Evolutionary conservation across 2,888 invertebrate species (phyloP), one percentile per base, ranked within the genome.

Genomic region (Unio delphinus): DNA sequence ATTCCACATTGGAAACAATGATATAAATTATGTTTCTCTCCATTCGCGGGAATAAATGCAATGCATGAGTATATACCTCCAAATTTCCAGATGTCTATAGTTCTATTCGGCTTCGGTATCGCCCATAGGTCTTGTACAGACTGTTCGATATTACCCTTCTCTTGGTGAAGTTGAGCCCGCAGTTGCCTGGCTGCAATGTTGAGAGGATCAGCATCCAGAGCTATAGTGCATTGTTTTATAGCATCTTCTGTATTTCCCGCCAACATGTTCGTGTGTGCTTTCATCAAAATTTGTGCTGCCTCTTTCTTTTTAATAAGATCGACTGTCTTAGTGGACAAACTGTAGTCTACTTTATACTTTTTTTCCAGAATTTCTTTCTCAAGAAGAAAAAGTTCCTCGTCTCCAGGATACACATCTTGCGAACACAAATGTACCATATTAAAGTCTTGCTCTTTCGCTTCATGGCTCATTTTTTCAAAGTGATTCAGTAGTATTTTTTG

Each of bases 361-460:
- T 75, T 74, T 5, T 72, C 71, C 8, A 87, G 70, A 64, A 84
- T 85, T 65, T 86, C 85, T 20, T 80, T 66, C 69, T 87, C 86
- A 63, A 78, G 67, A 30, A 71, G 78, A 4, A 81, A 79, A 26
- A 83, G 73, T 63, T 83, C 75, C 58, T 82, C 81, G 60, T 87
- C 87, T 0, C 87, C 87, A 7, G 87, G 87, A 65, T 87, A 87
- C 4, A 79, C 75, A 59, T 80, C 82, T 64, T 85, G 86, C 0
- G 77, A 75, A 65, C 85, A 85, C 62, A 86, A 74, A 34, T 80
- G 75, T 6, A 85, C 77, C 11, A 84, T 84, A 34, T 80, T 85
- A 70, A 84, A 86, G 3, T 74, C 73, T 8, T 70, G 68, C 56
- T 85, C 85, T n/a, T 75, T 64, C 11, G 69, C 58, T 15, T 65